A percentile compares a stretch with the other conserved stretches of the same genome.
Conservation (phyloP, 2,113 vertebrate species). For the Protomyctophum bolini region DNA sequence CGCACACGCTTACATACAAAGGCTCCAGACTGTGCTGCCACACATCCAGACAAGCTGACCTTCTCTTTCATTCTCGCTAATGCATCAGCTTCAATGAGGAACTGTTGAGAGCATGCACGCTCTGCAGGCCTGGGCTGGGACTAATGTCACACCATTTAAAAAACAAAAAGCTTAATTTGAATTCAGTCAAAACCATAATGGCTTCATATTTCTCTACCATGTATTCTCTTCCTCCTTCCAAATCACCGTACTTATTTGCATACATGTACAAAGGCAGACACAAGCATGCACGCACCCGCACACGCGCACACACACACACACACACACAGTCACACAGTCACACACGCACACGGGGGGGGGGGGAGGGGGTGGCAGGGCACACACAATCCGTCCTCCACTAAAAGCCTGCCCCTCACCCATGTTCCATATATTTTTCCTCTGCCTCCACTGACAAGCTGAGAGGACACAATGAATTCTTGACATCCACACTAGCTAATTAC, state of each 20-base stretch:
- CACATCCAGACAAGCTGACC: slow-evolving; percentile 3
- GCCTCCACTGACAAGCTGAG: slow-evolving; percentile 41
- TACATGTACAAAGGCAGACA: background rate
- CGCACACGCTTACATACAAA: slow-evolving; percentile 8
- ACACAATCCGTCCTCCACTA: background rate
- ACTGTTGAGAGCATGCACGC: background rate
- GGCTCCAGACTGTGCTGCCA: background rate
- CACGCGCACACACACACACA: background rate
- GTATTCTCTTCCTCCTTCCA: background rate
- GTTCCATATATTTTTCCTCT: background rate
- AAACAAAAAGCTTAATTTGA: slow-evolving; percentile 24
- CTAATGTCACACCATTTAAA: slow-evolving; percentile 27
- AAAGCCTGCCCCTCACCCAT: background rate
- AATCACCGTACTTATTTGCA: background rate
- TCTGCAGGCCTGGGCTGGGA: background rate
- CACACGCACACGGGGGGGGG: too few species aligned
- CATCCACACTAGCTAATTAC: slow-evolving; percentile 74
- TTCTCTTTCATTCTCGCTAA: background rate
- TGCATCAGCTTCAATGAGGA: slow-evolving; percentile 23
- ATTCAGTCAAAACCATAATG: slow-evolving; percentile 2
- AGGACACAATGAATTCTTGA: slow-evolving; percentile 67
- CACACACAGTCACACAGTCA: background rate
- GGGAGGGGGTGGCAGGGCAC: background rate
- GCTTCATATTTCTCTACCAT: slow-evolving; percentile 29
- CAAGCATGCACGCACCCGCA: background rate